Percentiles rank a stretch among this genome's conserved stretches.
Evolutionary conservation across 2,888 invertebrate species (phyloP).

Genomic region (Serrognathus titanus): DNA sequence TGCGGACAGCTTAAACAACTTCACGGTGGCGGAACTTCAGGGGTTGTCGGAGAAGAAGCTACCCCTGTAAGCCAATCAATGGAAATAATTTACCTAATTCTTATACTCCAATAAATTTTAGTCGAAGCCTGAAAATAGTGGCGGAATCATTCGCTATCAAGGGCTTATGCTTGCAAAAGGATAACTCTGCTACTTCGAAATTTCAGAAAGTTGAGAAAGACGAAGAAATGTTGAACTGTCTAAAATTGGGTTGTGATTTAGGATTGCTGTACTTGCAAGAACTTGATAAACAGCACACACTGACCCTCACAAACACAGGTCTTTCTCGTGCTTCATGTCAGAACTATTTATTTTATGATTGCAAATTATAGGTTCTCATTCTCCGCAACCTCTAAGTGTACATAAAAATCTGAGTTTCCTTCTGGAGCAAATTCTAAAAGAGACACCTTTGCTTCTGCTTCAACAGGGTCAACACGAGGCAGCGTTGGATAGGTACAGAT

Average conservation of each 20-base stretch:
- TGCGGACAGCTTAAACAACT: slow-evolving; percentile 77
- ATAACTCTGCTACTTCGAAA: slow-evolving; percentile 57
- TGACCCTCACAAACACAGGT: slow-evolving; percentile 37
- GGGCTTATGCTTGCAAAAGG: slow-evolving; percentile 70
- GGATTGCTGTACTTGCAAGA: slow-evolving; percentile 90
- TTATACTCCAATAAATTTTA: slow-evolving; percentile 38
- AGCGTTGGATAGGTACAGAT: slow-evolving; percentile 75
- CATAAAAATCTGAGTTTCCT: slow-evolving; percentile 67
- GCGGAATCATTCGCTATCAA: slow-evolving; percentile 97
- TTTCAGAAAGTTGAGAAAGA: slow-evolving; percentile 68
- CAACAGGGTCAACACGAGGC: slow-evolving; percentile 69
- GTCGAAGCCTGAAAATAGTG: slow-evolving; percentile 86
- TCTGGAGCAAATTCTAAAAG: slow-evolving; percentile 84
- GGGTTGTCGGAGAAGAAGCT: slow-evolving; percentile 80
- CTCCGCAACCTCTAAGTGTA: slow-evolving; percentile 54
- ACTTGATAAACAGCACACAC: slow-evolving; percentile 58
- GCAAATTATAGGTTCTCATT: slow-evolving; percentile 53
- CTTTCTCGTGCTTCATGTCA: not conserved
- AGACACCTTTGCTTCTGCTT: slow-evolving; percentile 80
- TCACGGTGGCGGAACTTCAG: slow-evolving; percentile 79
- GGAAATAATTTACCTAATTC: not conserved
- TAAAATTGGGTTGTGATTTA: slow-evolving; percentile 87
- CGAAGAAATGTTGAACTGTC: slow-evolving; percentile 70
- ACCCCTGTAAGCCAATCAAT: slow-evolving; percentile 58
- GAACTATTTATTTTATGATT: no score